phyloP scores from a whole-genome alignment of 2,888 invertebrate species.

The Lasius fuliginosus region DNA sequence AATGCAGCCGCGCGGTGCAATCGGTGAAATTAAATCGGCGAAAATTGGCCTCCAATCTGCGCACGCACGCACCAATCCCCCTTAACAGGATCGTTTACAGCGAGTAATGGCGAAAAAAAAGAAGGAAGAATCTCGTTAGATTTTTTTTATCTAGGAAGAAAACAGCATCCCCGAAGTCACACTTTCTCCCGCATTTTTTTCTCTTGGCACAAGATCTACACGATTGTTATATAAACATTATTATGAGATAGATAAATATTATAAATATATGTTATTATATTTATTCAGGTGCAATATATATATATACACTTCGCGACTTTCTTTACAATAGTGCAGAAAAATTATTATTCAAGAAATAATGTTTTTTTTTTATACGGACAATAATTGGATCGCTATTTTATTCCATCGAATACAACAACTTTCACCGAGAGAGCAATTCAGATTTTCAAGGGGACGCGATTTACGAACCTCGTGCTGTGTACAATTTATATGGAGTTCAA shows the following conservation, averaged over 20 bases:
- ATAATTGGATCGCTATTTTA: conserved; percentile 15
- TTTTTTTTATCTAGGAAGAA: not conserved
- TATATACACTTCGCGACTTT: not conserved
- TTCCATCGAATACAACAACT: conserved; percentile 1
- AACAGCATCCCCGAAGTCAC: not conserved
- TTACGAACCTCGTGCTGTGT: conserved; percentile 24
- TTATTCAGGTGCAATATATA: not conserved
- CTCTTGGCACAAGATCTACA: not conserved
- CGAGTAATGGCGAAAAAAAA: not conserved
- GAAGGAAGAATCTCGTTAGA: not conserved
- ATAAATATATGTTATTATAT: not conserved
- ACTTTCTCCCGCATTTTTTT: not conserved
- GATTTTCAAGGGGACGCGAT: conserved; percentile 19
- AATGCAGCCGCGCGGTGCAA: conserved; percentile 55
- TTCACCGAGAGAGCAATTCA: not conserved
- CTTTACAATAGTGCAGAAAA: not conserved
- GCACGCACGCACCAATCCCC: not conserved
- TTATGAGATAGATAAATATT: not conserved
- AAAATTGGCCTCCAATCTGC: conserved; percentile 56
- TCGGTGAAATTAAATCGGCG: conserved; percentile 64
- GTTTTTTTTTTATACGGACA: not conserved
- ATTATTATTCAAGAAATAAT: not conserved
- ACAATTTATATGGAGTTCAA: conserved; percentile 34
- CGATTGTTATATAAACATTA: not conserved
- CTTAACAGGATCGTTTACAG: conserved; percentile 56